Base-by-base conservation (phyloP, 2,888 invertebrate species). In the Serripes groenlandicus region DNA sequence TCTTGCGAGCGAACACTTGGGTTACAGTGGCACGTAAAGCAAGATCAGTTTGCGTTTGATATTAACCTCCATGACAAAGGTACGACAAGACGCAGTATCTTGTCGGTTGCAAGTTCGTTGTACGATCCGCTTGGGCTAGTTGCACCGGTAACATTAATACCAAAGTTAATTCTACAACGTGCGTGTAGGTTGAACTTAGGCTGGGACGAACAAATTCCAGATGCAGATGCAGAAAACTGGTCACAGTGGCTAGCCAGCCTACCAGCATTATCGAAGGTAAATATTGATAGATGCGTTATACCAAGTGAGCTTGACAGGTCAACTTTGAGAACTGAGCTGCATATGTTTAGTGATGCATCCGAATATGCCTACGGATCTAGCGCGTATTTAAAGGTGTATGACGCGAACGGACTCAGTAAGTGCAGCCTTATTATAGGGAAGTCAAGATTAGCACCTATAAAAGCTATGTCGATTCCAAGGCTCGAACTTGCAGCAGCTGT, bases 131-230 rank as follows among this genome's bases (percentile, higher is more conserved):
- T 75, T 26, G 75, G 75, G 18, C 26, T 75, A 18, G 37, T 68
- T 23, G 37, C 56, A 1, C 75, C 75, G 18, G 58, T 75, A 7
- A 75, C 75, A 18, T 32, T 66, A 26, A 9, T 23, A 7, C 56
- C 56, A 26, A 68, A 68, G 34, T 0, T 52, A 37, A 68, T 66
- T 0, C 54, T 68, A 35, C 68, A 68, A 35, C 21, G 23, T 26
- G 23, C 35, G 23, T 73, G 73, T 1, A 11, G 52, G 42, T 9
- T 68, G 34, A 66, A 52, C 3, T 32, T 79, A 32, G 77, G 75
- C 15, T 88, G 86, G 84, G 88, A 88, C 70, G 79, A 86, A 21
- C 21, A 35, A n/a, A 75, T 86, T 30, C 62, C 75, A 15, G 37
- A 74, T 21, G 23, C 28, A 7, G n/a, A 75, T 3, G n/a, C 37